Conservation (phyloP, 1,140 invertebrate species). For the Melanaphis sacchari region DNA sequence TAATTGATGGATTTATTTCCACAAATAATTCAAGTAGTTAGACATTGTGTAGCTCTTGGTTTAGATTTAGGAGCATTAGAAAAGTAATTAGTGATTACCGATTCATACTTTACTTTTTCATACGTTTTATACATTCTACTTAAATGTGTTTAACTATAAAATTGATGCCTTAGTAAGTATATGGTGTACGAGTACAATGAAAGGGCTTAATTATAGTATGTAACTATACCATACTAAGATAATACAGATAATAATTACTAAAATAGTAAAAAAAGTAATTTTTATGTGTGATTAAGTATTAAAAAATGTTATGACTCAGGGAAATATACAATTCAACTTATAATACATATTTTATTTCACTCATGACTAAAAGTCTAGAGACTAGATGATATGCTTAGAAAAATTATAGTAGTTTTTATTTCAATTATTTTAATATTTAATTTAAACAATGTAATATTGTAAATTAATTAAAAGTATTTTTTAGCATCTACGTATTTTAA, state of each 20-base stretch:
- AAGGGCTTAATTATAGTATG: background rate
- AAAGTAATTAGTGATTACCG: background rate
- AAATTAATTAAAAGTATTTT: background rate
- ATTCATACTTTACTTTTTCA: background rate
- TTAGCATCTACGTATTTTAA: no score
- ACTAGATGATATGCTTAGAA: background rate
- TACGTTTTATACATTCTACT: background rate
- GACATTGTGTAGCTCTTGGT: no score
- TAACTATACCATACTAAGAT: background rate
- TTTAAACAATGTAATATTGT: background rate
- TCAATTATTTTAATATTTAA: background rate
- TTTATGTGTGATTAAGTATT: background rate
- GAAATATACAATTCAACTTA: background rate
- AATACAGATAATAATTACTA: no score
- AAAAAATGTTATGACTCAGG: background rate
- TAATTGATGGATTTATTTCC: background rate
- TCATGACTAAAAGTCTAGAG: background rate
- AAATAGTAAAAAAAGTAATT: no score
- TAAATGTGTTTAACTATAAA: background rate
- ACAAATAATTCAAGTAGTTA: background rate
- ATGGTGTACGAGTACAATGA: background rate
- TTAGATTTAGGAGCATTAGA: background rate
- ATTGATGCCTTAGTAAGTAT: background rate
- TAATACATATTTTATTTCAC: background rate
- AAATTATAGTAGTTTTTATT: background rate